A percentile compares a stretch with the other conserved stretches of the same genome.
Evolutionary conservation across 2,113 vertebrate species (phyloP).

Genomic region (Eonycteris spelaea): DNA sequence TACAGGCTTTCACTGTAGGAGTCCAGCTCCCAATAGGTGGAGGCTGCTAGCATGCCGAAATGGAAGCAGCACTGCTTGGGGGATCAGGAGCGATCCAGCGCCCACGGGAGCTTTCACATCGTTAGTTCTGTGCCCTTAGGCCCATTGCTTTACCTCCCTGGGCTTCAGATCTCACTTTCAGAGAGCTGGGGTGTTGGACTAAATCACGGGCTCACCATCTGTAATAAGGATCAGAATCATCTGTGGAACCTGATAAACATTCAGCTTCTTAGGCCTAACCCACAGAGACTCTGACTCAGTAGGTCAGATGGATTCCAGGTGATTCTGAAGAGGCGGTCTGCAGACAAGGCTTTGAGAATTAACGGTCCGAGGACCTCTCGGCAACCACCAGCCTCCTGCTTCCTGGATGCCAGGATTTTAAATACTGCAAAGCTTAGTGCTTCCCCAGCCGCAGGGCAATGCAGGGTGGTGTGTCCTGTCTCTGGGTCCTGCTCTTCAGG

Average conservation of each 20-base stretch:
- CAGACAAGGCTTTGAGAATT: background rate
- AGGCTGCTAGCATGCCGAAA: background rate
- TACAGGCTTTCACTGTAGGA: background rate
- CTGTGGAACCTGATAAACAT: background rate
- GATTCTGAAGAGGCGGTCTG: background rate
- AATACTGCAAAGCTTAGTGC: background rate
- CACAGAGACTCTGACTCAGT: background rate
- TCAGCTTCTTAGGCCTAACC: background rate
- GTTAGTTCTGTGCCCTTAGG: background rate
- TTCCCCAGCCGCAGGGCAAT: fast-evolving
- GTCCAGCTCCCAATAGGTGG: background rate
- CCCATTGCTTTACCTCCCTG: background rate
- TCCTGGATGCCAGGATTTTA: background rate
- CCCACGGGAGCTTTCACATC: background rate
- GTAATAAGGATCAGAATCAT: background rate
- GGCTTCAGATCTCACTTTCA: background rate
- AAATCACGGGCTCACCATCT: background rate
- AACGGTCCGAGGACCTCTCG: background rate
- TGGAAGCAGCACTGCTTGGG: background rate
- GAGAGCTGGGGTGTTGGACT: background rate
- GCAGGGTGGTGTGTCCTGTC: background rate
- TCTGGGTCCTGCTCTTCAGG: background rate
- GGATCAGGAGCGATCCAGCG: background rate
- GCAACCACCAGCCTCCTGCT: background rate
- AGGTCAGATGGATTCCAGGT: background rate